Conservation (phyloP, 2,797 vertebrate species). For the Microchirus variegatus region DNA sequence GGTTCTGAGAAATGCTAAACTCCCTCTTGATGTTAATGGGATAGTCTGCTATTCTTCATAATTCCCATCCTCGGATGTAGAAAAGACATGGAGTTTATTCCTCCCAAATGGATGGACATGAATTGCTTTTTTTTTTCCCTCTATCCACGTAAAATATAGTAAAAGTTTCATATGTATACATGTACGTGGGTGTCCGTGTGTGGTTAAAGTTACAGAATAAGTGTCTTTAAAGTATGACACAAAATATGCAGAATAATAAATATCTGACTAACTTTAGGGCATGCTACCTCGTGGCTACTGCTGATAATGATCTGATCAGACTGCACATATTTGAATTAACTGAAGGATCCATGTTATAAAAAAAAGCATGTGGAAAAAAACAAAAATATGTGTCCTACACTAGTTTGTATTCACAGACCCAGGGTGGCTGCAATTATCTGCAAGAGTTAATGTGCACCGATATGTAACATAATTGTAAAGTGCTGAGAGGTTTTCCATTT, state of each 20-base stretch:
- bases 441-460: conserved; percentile 74
- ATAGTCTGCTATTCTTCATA: conserved; percentile 71
- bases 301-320: conserved; percentile 16
- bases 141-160: conserved; percentile 25
- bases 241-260: conserved; percentile 2
- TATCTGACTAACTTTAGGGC: neutral
- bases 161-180: conserved; percentile 21
- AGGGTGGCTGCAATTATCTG: conserved; percentile 70
- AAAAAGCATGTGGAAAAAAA: neutral
- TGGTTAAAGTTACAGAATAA: neutral
- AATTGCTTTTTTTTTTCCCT: conserved; percentile 24
- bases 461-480: conserved; percentile 76
- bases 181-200: neutral
- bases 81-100: conserved; percentile 67
- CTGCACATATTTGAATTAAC: conserved; percentile 36
- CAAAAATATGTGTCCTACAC: conserved; percentile 29
- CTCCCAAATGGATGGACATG: conserved; percentile 54
- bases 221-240: neutral
- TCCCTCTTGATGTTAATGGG: conserved; percentile 78
- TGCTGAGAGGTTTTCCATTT: conserved; percentile 74
- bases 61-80: conserved; percentile 63
- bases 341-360: conserved; percentile 6
- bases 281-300: neutral
- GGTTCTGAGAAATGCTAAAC: conserved; percentile 72
- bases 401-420: conserved; percentile 45